A percentile compares a stretch with the other conserved stretches of the same genome.
phyloP scores from a whole-genome alignment of 2,113 vertebrate species.

The Tenrec ecaudatus region DNA sequence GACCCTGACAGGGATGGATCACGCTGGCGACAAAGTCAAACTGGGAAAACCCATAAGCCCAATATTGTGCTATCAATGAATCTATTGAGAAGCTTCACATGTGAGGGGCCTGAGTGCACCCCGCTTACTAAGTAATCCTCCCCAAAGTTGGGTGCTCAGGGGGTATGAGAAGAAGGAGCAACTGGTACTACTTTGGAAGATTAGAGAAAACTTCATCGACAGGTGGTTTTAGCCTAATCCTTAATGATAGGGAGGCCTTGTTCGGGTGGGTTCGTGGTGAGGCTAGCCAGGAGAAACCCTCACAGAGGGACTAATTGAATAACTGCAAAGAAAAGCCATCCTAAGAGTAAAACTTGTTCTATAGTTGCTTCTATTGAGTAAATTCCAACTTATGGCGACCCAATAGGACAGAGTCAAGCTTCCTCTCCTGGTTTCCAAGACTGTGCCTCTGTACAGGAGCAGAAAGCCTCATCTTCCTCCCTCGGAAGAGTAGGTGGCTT shows the following conservation, averaged over 20 bases:
- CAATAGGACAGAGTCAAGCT: no score
- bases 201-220: background rate
- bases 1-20: background rate
- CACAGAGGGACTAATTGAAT: no score
- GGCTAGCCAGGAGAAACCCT: no score
- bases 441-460: no score
- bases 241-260: background rate
- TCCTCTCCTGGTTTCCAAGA: no score
- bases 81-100: background rate
- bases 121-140: background rate
- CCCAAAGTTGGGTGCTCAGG: background rate
- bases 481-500: no score
- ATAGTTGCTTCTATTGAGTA: no score
- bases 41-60: no score
- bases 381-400: no score
- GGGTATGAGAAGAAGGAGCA: background rate
- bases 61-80: background rate
- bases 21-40: background rate
- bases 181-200: background rate
- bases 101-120: background rate
- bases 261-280: background rate
- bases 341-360: no score
- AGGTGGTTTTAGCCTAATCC: background rate
- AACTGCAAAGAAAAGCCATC: no score
- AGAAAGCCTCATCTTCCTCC: no score